Base-by-base conservation (phyloP, 2,113 vertebrate genomes). In the Coracopsis vasa region DNA sequence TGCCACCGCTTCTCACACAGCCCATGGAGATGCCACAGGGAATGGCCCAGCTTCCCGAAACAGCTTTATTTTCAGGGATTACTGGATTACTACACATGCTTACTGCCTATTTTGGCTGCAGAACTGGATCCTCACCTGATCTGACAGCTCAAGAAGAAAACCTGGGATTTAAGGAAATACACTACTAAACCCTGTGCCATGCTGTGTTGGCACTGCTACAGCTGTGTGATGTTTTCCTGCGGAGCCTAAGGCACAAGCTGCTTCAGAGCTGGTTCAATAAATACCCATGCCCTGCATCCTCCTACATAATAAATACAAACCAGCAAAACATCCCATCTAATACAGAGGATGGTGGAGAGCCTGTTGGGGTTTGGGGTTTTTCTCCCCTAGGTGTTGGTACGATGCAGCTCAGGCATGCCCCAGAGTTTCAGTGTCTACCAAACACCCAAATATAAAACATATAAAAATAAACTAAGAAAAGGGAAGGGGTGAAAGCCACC, bases 1-100 rank as follows among this genome's bases (percentile, higher is more conserved):
- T 3, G 5, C 16, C 31, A 10, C 13, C 1, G 0, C 62, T 37
- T 9, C 69, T 21, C 3, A 0, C 3, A 0, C 2, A 3, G 41
- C 47, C 44, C 51, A 3, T 12, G 44, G 67, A 58, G 58, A 19
- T 3, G 8, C 3, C 62, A 14, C 1, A 2, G 11, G 23, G 70
- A 20, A 35, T 25, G 67, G 67, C 65, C 64, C 71, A 67, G 65
- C 70, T 70, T 58, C 75, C 71, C 62, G 72, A 65, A 96, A 65
- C 3, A 1, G 13, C 58, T 27, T 65, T 61, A 45, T 75, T 93
- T 58, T 31, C 70, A 60, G 79, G 66, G 79, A 85, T 88, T 92
- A 62, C 47, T 37, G 58, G 42, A 60, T 81, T 58, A 90, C 50
- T 8, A 39, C 67, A 47, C 48, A 9, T 3, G 31, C 51, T 80